A percentile compares a stretch with the other conserved stretches of the same genome.
phyloP scores from a whole-genome alignment of 1,140 invertebrate species.

The Orussus abietinus region DNA sequence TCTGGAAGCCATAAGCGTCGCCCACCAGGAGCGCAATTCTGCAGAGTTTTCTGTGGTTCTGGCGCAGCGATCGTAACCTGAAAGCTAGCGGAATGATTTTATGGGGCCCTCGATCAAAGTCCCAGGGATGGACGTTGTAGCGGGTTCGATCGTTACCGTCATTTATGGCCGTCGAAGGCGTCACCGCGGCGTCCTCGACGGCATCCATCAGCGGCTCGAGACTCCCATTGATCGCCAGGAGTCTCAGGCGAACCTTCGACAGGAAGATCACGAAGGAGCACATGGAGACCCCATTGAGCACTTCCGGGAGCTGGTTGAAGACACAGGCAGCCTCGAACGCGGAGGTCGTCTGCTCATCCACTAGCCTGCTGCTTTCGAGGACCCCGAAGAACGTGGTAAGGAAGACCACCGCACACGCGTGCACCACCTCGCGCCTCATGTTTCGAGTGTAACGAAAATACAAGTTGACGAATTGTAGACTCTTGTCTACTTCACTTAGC shows the following conservation, averaged over 20 bases:
- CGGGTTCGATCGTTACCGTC: slow-evolving; percentile 15
- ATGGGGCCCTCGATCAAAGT: neutral
- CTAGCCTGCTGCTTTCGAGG: slow-evolving; percentile 11
- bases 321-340: slow-evolving; percentile 14
- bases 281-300: slow-evolving; percentile 13
- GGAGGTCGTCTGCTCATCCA: slow-evolving; percentile 3
- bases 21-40: slow-evolving; percentile 10
- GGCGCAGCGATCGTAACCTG: slow-evolving; percentile 14
- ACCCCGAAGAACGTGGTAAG: slow-evolving; percentile 13
- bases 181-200: slow-evolving; percentile 1
- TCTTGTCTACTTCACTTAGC: slow-evolving; percentile 11
- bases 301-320: slow-evolving; percentile 15
- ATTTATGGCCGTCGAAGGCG: slow-evolving; percentile 14
- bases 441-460: slow-evolving; percentile 7
- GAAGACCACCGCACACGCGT: slow-evolving; percentile 7
- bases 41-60: slow-evolving; percentile 10
- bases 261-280: slow-evolving; percentile 12
- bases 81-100: slow-evolving; percentile 11
- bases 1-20: slow-evolving; percentile 10
- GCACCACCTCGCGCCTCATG: slow-evolving; percentile 8
- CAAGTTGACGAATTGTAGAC: slow-evolving; percentile 14
- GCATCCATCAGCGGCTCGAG: slow-evolving; percentile 8
- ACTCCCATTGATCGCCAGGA: slow-evolving; percentile 14
- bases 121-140: neutral
- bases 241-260: slow-evolving; percentile 10